These are phyloP conservation scores for Prorops nasuta DNA, from an alignment of 1,140 invertebrate genomes.

Conservation along the genomic window DNA sequence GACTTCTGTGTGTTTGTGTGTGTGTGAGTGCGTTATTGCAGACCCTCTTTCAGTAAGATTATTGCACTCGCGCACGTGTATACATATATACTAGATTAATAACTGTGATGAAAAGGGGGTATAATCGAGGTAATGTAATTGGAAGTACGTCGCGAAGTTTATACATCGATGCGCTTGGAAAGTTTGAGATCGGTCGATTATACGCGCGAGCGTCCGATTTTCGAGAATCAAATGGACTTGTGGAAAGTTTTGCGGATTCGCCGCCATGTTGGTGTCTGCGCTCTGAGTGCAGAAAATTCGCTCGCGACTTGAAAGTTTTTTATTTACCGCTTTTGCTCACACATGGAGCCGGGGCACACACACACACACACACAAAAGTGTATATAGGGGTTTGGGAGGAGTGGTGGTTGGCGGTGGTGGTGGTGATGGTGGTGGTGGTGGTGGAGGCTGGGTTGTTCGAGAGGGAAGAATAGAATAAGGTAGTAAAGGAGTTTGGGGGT, in stretches of 20 bases:
- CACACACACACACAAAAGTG: not conserved
- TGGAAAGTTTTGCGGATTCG: constrained; percentile 34
- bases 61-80: no score
- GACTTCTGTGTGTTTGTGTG: no score
- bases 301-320: constrained; percentile 47
- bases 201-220: no score
- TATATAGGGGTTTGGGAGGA: not conserved
- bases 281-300: constrained; percentile 26
- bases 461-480: not conserved
- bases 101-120: no score
- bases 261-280: constrained; percentile 37
- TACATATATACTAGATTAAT: no score
- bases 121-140: no score
- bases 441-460: not conserved
- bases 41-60: no score
- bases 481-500: not conserved
- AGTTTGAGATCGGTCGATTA: no score
- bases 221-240: no score
- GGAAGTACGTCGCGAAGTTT: no score
- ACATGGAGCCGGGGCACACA: constrained; percentile 3
- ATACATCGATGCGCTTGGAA: no score
- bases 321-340: constrained; percentile 42
- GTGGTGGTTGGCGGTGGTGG: not conserved
- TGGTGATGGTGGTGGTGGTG: constrained; percentile 7
- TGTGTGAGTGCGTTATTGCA: no score